A percentile compares a stretch with the other conserved stretches of the same genome.
Evolutionary conservation across 2,113 vertebrate genomes (phyloP).

Genomic region (Alces alces): DNA sequence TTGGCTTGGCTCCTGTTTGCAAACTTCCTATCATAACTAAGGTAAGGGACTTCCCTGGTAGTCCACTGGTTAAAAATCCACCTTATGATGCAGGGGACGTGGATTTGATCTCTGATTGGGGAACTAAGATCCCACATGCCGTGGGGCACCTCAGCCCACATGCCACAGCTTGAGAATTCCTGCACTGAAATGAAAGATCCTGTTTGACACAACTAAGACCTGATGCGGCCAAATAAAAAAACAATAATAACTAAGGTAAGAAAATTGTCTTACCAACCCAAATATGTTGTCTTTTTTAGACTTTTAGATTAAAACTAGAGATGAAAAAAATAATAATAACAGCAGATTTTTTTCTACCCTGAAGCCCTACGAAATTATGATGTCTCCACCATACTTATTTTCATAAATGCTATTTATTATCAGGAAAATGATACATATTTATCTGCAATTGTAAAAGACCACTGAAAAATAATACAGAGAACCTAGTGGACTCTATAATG

Average conservation of each 20-base stretch:
- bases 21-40: background rate
- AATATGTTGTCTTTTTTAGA: background rate
- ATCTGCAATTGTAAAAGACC: background rate
- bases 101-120: background rate
- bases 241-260: background rate
- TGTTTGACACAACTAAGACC: background rate
- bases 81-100: background rate
- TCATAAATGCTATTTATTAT: background rate
- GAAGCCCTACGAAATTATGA: background rate
- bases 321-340: background rate
- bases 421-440: constrained; percentile 13
- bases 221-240: background rate
- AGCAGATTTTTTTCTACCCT: background rate
- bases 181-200: background rate
- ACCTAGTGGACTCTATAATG: background rate
- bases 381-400: background rate
- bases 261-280: background rate
- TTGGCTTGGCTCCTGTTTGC: background rate
- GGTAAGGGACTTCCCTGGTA: background rate
- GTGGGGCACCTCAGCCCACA: background rate
- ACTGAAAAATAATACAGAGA: background rate
- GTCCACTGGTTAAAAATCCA: background rate
- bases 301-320: background rate
- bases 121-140: background rate
- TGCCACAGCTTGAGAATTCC: background rate